Conservation (phyloP, 2,888 invertebrate species). For the Minunthozetes semirufus region DNA sequence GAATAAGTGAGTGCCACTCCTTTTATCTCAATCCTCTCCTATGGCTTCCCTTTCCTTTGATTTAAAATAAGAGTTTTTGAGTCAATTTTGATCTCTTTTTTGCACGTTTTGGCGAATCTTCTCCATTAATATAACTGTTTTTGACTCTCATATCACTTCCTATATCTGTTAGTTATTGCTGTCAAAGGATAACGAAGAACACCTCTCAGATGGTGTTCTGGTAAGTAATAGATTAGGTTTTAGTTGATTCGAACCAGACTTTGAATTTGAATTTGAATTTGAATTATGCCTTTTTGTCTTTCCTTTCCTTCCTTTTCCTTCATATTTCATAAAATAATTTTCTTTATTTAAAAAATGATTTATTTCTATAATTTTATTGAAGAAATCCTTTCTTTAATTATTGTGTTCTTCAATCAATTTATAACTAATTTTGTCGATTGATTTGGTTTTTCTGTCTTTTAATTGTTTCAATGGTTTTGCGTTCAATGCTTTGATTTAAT, state of each 20-base stretch:
- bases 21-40: background rate
- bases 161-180: conserved; percentile 59
- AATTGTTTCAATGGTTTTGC: background rate
- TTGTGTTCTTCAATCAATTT: conserved; percentile 15
- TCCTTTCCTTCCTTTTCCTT: background rate
- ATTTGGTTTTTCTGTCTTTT: background rate
- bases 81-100: background rate
- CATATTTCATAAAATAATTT: background rate
- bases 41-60: background rate
- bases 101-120: background rate
- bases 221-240: conserved; percentile 56
- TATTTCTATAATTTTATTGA: too few relatives aligned
- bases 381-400: too few relatives aligned
- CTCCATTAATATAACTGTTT: background rate
- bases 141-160: conserved; percentile 19
- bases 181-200: conserved; percentile 80
- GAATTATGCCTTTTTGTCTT: background rate
- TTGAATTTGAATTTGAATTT: too few relatives aligned
- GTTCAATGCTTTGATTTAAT: background rate
- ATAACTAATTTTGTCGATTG: background rate
- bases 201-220: conserved; percentile 73
- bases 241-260: background rate
- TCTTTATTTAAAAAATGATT: too few relatives aligned
- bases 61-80: background rate
- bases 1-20: conserved; percentile 24